Percentiles rank a stretch among this genome's conserved stretches.
Conservation (phyloP, 2,113 vertebrate genomes). For the Phaetusa simplex region DNA sequence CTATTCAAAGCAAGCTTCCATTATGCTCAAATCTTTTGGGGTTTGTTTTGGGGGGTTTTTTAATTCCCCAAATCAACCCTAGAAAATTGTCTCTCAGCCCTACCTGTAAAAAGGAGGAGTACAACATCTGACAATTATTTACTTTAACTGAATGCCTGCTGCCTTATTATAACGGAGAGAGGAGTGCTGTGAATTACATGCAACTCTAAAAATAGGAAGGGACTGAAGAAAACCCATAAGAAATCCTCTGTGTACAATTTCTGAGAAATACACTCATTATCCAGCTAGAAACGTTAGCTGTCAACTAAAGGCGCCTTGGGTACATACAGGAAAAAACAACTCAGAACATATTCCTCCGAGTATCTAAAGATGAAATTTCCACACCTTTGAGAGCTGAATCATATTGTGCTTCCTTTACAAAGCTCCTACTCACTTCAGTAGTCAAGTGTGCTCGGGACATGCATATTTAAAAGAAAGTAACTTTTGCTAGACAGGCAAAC, state of each 20-base stretch:
- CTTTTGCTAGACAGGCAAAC: not conserved
- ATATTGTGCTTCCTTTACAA: not conserved
- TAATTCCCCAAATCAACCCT: not conserved
- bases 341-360: not conserved
- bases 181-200: not conserved
- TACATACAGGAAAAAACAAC: slow-evolving; percentile 19
- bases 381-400: slow-evolving; percentile 8
- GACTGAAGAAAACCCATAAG: not conserved
- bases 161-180: not conserved
- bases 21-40: not conserved
- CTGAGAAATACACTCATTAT: slow-evolving; percentile 22
- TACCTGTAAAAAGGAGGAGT: not conserved
- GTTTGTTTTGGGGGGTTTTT: no score
- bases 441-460: not conserved
- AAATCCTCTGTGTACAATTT: not conserved
- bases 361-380: not conserved
- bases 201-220: slow-evolving; percentile 16
- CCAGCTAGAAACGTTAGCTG: not conserved
- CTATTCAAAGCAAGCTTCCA: not conserved
- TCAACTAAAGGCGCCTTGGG: not conserved
- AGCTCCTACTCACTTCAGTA: not conserved
- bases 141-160: not conserved
- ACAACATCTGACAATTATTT: not conserved
- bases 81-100: not conserved
- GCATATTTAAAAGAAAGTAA: not conserved